Evolutionary conservation across 2,888 invertebrate genomes (phyloP).

Genomic region (Taenaris catops): DNA sequence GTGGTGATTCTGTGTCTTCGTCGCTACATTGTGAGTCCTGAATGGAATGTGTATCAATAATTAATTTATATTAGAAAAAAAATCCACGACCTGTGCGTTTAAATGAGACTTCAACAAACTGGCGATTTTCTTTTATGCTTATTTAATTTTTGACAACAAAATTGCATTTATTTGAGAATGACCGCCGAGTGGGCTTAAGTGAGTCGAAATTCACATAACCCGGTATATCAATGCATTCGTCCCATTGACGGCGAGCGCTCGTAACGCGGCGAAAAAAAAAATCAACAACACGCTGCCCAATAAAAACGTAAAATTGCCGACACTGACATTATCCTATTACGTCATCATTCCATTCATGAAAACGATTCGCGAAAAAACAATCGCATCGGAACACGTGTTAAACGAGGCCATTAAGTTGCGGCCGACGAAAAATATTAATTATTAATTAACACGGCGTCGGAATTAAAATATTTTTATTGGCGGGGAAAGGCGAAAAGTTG

Average conservation of each 20-base stretch:
- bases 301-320: conserved; percentile 76
- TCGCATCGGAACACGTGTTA: conserved; percentile 72
- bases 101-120: conserved; percentile 8
- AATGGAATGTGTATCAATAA: conserved; percentile 15
- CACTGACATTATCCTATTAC: conserved; percentile 78
- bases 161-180: too few relatives aligned
- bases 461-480: conserved; percentile 79
- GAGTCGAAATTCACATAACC: too few relatives aligned
- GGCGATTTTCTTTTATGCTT: too few relatives aligned
- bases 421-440: conserved; percentile 76
- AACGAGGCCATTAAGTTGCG: conserved; percentile 66
- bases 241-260: conserved; percentile 65
- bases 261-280: conserved; percentile 61
- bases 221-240: conserved; percentile 69
- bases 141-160: too few relatives aligned
- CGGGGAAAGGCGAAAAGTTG: conserved; percentile 71
- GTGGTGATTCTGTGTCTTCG: conserved; percentile 70
- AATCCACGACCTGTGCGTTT: conserved; percentile 1
- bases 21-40: conserved; percentile 75
- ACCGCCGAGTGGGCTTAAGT: too few relatives aligned
- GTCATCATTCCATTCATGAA: conserved; percentile 78
- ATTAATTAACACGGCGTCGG: conserved; percentile 70
- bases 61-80: background rate
- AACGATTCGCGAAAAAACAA: conserved; percentile 63
- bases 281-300: conserved; percentile 64